Evolutionary conservation across 23 tunicate species (phyloP).

Genomic region (Aplidium turbinatum): DNA sequence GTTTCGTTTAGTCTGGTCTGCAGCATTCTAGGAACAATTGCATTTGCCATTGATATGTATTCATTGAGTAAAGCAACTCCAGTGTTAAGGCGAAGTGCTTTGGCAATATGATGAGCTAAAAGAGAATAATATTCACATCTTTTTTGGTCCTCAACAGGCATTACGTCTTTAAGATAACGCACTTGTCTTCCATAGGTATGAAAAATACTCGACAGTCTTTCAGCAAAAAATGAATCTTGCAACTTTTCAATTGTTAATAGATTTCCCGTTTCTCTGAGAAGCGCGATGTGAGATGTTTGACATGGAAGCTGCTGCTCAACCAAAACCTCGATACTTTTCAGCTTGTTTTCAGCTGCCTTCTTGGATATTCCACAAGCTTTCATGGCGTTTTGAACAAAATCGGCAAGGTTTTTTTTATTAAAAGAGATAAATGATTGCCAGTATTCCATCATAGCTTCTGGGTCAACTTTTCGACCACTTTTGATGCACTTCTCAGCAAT

Average conservation of each 20-base stretch:
- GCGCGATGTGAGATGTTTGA: background rate
- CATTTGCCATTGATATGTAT: constrained; percentile 57
- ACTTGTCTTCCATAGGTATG: constrained; percentile 78
- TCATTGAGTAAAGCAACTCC: constrained; percentile 42
- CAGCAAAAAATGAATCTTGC: constrained; percentile 22
- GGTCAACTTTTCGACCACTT: constrained; percentile 15
- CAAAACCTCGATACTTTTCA: constrained; percentile 1
- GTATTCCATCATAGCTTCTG: constrained; percentile 17
- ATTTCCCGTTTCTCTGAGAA: constrained; percentile 20
- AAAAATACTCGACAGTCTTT: constrained; percentile 53
- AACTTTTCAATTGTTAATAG: constrained; percentile 21
- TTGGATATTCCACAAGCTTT: background rate
- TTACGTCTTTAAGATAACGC: constrained; percentile 33
- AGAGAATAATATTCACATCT: constrained; percentile 49
- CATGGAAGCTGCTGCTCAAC: background rate
- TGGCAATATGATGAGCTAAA: constrained; percentile 40
- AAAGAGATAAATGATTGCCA: background rate
- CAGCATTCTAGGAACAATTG: constrained; percentile 34
- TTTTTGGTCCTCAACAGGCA: constrained; percentile 2
- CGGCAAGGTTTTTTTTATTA: background rate
- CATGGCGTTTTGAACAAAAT: constrained; percentile 22
- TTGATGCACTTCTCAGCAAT: constrained; percentile 2
- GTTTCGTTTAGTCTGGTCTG: constrained; percentile 38
- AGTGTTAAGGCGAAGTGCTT: constrained; percentile 20
- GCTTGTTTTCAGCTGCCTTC: background rate